Base-by-base conservation (phyloP, 2,113 vertebrate species). In the Columbina picui region DNA sequence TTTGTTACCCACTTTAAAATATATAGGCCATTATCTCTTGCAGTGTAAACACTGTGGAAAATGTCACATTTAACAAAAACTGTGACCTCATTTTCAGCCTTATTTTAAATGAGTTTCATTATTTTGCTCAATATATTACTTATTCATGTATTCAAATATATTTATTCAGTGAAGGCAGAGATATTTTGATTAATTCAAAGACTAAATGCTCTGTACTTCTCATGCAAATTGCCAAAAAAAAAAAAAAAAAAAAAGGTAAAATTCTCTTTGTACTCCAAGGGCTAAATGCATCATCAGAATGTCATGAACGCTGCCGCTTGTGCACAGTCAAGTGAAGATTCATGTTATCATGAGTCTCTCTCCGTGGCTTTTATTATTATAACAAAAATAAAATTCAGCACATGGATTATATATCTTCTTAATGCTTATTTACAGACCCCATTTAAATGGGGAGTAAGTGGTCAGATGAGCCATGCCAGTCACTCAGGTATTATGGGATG, bases 101-200 rank as follows among this genome's bases (percentile, higher is more conserved):
- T 84, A 81, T 92, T 84, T 93, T 82, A 82, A 89, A 94, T 87
- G 6, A 94, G 74, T 87, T 95, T 92, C 87, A 93, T 92, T 95
- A 81, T 93, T 96, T 95, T 92, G 94, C 89, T 93, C 69, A 83
- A 84, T 81, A 52, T 86, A 90, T 82, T 86, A 94, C 90, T 90
- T 96, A 91, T 87, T 95, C 84, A 91, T 93, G 59, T 94, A 96
- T 96, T 96, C 89, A 94, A 77, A 79, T 82, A 52, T 81, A 93
- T 93, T 96, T 95, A 85, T 95, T 76, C 79, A 90, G 63, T 61
- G 88, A 79, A 93, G 75, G 71, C 78, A 83, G 84, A 85, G 93
- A 88, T 91, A 94, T 86, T 96, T 95, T 96, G 88, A 94, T 95
- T 91, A 96, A 93, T 95, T 90, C 92, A 88, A 87, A 95, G 47